Evolutionary conservation across 1,140 invertebrate species (phyloP), one percentile per base, ranked within the genome.

Genomic region (Apis dorsata): DNA sequence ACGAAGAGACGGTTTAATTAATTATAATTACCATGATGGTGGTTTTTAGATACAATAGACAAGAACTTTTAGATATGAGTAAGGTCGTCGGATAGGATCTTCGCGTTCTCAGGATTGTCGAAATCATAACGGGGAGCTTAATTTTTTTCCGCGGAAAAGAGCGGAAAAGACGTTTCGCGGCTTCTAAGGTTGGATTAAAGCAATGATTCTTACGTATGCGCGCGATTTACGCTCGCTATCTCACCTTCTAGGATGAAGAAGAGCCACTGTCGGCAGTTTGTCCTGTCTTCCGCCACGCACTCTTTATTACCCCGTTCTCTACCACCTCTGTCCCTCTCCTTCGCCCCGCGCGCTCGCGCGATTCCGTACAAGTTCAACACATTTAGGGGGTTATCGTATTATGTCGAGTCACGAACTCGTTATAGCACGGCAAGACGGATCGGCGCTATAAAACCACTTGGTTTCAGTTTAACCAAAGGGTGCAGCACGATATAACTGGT

Each of bases 381-480:
- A 87, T 92, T 91, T 88, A 90, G 91, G 91, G 91, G 90, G 91
- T 90, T 92, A 91, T 93, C 90, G 91, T 92, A 93, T 94, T 93
- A 94, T 93, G 93, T 93, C 90, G 90, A 93, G 93, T 94, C 93
- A 94, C 93, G 93, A 94, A 94, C 93, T 93, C 93, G 92, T 94
- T 94, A 93, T 92, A 90, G 85, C 90, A 89, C 88, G 88, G 85
- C 87, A 91, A 93, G 92, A 94, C 92, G 88, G 88, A 94, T 93
- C 91, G 93, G 80, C 84, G 90, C 92, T 90, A 93, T 93, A 93
- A 93, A 93, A 92, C 90, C 90, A 90, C 91, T 90, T 87, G 89
- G 89, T 91, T 92, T 90, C 90, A 78, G 86, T 92, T 89, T 88
- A 89, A 91, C 88, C 86, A 88, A 85, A 90, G 92, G 91, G 91